These are phyloP conservation scores for Nixonia krombeini DNA, from an alignment of 1,140 invertebrate genomes.

Conservation along the genomic window DNA sequence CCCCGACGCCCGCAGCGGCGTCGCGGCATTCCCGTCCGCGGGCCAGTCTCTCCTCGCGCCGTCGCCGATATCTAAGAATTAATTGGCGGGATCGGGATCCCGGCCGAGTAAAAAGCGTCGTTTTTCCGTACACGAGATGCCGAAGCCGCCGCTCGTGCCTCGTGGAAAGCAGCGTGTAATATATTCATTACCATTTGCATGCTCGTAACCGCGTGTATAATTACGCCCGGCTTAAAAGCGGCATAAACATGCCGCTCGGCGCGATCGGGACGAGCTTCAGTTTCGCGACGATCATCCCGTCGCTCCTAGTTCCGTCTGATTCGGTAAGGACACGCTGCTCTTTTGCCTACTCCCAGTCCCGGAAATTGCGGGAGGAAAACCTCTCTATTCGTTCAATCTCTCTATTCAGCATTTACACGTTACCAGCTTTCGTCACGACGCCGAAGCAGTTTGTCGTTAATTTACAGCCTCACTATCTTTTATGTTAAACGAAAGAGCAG, in stretches of 20 bases:
- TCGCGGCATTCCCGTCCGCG: slow-evolving; percentile 16
- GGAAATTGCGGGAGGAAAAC: no score
- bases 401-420: no score
- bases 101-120: slow-evolving; percentile 28
- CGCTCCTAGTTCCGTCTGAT: no score
- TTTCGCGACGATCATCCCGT: no score
- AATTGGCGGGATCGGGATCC: slow-evolving; percentile 52
- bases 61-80: slow-evolving; percentile 55
- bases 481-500: no score
- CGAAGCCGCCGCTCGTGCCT: slow-evolving; percentile 3
- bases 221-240: slow-evolving; percentile 5
- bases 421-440: no score
- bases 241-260: neutral
- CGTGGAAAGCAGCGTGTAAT: slow-evolving; percentile 13
- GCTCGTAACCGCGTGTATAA: slow-evolving; percentile 7
- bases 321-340: no score
- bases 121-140: slow-evolving; percentile 15
- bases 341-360: no score
- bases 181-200: slow-evolving; percentile 19
- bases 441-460: no score
- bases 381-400: no score
- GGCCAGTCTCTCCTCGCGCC: slow-evolving; percentile 22
- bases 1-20: slow-evolving; percentile 6
- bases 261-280: no score
- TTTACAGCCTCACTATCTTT: no score